These are phyloP conservation scores for Scatophagus argus DNA, from an alignment of 2,113 vertebrate genomes.

Conservation along the genomic window DNA sequence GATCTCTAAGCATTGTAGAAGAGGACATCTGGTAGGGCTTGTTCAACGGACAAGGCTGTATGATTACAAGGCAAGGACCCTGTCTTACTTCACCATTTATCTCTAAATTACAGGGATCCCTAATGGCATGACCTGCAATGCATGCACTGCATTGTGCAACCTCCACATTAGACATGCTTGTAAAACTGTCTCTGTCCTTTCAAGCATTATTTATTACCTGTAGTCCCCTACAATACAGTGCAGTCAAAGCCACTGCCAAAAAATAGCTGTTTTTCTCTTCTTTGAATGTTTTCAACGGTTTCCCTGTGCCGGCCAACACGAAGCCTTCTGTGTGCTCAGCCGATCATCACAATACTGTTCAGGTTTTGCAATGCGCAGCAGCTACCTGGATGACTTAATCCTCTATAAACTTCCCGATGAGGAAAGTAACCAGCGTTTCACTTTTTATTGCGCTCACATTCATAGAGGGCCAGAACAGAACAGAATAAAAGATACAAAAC, in stretches of 20 bases:
- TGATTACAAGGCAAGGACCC: not conserved
- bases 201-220: slow-evolving; percentile 11
- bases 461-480: not conserved
- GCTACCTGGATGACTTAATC: slow-evolving; percentile 52
- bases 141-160: slow-evolving; percentile 35
- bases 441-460: slow-evolving; percentile 10
- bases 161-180: slow-evolving; percentile 3
- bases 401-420: slow-evolving; percentile 1
- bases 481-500: not conserved
- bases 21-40: not conserved
- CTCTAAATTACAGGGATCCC: slow-evolving; percentile 38
- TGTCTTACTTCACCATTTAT: slow-evolving; percentile 15
- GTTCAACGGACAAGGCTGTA: slow-evolving; percentile 16
- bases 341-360: slow-evolving; percentile 43
- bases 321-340: slow-evolving; percentile 24
- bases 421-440: slow-evolving; percentile 29
- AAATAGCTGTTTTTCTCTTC: not conserved
- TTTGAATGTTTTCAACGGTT: slow-evolving; percentile 19
- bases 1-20: not conserved
- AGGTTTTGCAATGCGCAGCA: slow-evolving; percentile 46
- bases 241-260: not conserved
- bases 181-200: slow-evolving; percentile 46
- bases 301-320: not conserved
- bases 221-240: not conserved
- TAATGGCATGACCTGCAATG: slow-evolving; percentile 20